phyloP scores from a whole-genome alignment of 2,888 invertebrate species.

The Lottia scabra region DNA sequence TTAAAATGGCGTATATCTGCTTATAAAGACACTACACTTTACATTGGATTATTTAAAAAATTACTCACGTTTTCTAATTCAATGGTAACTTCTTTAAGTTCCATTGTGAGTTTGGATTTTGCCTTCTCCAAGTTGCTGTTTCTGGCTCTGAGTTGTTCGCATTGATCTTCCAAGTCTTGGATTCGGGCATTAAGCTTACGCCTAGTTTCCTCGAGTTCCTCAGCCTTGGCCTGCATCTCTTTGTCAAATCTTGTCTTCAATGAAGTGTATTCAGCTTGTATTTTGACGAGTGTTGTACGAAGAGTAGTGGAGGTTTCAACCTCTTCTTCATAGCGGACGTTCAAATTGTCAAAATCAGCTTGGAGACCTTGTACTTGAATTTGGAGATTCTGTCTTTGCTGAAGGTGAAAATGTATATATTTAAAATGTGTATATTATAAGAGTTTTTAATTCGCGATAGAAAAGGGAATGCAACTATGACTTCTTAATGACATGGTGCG shows the following conservation, averaged over 20 bases:
- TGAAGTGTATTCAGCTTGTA: constrained; percentile 83
- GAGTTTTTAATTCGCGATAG: too few relatives aligned
- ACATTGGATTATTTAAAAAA: too few relatives aligned
- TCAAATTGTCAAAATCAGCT: constrained; percentile 73
- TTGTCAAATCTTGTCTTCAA: constrained; percentile 96
- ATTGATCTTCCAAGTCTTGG: constrained; percentile 94
- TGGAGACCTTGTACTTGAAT: constrained; percentile 63
- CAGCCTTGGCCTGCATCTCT: constrained; percentile 91
- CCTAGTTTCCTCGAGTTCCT: constrained; percentile 81
- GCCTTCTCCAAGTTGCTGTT: constrained; percentile 93
- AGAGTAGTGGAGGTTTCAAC: constrained; percentile 95
- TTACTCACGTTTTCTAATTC: constrained; percentile 90
- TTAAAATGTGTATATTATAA: too few relatives aligned
- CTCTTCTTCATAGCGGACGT: constrained; percentile 97
- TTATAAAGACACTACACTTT: too few relatives aligned
- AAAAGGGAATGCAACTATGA: not conserved
- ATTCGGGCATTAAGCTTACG: constrained; percentile 65
- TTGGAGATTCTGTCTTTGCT: constrained; percentile 66
- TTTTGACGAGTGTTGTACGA: constrained; percentile 94
- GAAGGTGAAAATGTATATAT: constrained; percentile 30
- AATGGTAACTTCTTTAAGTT: constrained; percentile 98
- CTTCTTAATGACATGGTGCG: not conserved
- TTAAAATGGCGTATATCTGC: too few relatives aligned
- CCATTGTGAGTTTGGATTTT: constrained; percentile 96
- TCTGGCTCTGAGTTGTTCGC: constrained; percentile 92